Evolutionary conservation across 2,797 vertebrate genomes (phyloP), one percentile per base, ranked within the genome.

Genomic region (Craterocephalus amniculus): DNA sequence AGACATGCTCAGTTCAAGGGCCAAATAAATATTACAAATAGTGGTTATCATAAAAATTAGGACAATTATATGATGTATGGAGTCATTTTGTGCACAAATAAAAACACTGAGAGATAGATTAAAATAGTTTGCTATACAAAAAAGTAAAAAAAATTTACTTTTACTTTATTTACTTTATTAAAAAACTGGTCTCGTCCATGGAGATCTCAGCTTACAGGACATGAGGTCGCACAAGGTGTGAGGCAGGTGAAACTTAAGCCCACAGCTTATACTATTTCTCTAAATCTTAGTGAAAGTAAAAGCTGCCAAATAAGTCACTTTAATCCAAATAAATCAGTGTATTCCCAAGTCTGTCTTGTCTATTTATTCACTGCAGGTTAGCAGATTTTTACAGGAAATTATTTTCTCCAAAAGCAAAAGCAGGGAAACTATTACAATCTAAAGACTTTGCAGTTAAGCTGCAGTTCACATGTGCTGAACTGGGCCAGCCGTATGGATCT

Each of bases 401-500:
- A 54, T 34, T 51, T 24, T 2, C 20, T 26, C 3, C 26, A 26
- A 52, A n/a, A 12, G 26, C 1, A 22, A 9, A 27, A 29, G 13
- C 51, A 40, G 24, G 11, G 34, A 57, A 64, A 13, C 14, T 38
- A 11, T 38, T 27, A 35, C 14, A 38, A 2, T 64, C 43, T 49
- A 49, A 24, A 26, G 29, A 29, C 36, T 56, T 57, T 22, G 34
- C 20, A 24, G 45, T 45, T 58, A 34, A 67, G 13, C 22, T 31
- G 22, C 36, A 57, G 20, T 66, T 57, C 8, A 16, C 13, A 66
- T 34, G 26, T 27, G 27, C 20, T 29, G 22, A 34, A 48, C 38
- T n/a, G n/a, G 31, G 61, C n/a, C 34, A 54, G 52, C 63, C 12
- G 34, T 27, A 63, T 35, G 32, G 60, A 63, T 34, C 32, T 18